Conservation (phyloP, 2,797 vertebrate species). For the Rhinophrynus dorsalis region DNA sequence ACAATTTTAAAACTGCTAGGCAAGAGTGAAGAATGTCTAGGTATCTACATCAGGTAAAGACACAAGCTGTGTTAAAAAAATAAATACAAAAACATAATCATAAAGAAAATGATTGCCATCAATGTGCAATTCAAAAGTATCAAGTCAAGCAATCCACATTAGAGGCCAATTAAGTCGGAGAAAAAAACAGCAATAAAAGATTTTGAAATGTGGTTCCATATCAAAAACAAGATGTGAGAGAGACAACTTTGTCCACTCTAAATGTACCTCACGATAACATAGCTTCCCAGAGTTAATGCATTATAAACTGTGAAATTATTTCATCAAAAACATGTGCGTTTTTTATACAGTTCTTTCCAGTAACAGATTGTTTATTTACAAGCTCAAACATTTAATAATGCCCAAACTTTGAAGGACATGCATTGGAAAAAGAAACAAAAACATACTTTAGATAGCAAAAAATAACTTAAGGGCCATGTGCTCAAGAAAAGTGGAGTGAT, state of each 20-base stretch:
- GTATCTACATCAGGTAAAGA: slow-evolving; percentile 34
- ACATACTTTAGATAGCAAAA: no score
- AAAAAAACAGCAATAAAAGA: slow-evolving; percentile 32
- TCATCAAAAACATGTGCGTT: slow-evolving; percentile 34
- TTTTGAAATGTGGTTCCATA: slow-evolving; percentile 3
- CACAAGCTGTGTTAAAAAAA: slow-evolving; percentile 43
- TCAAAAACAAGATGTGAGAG: slow-evolving; percentile 16
- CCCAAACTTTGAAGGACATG: slow-evolving; percentile 22
- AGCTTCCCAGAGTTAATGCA: slow-evolving; percentile 35
- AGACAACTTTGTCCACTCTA: slow-evolving; percentile 12
- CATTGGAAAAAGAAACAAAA: slow-evolving; percentile 51
- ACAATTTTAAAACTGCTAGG: slow-evolving; percentile 78
- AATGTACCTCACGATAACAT: slow-evolving; percentile 1
- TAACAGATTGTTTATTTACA: slow-evolving; percentile 40
- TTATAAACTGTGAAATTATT: slow-evolving; percentile 23
- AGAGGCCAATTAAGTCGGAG: slow-evolving; percentile 59
- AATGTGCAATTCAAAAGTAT: slow-evolving; percentile 23
- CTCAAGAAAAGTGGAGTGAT: no score
- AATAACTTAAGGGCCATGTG: no score
- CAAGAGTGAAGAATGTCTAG: slow-evolving; percentile 71
- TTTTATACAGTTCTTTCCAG: slow-evolving; percentile 36
- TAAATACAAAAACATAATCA: slow-evolving; percentile 49
- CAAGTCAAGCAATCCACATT: slow-evolving; percentile 29
- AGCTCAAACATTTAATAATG: slow-evolving; percentile 36
- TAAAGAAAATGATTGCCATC: slow-evolving; percentile 10